Evolutionary conservation across 2,888 invertebrate genomes (phyloP).

Genomic region (Chloroclysta siterata): DNA sequence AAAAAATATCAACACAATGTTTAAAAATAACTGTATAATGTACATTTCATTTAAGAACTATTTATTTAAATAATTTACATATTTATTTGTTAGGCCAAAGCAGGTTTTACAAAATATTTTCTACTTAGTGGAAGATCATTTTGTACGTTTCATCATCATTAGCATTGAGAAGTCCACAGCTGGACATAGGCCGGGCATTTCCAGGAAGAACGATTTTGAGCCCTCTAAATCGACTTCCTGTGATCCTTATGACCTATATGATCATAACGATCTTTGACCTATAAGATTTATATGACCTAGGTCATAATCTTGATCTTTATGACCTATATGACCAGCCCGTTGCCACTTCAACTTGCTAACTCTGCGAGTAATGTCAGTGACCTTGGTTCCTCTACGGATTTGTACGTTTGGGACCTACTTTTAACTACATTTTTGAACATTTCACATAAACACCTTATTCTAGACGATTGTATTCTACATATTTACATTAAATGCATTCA

Average conservation of each 20-base stretch:
- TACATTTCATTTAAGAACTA: neutral
- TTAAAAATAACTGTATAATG: neutral
- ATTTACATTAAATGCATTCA: slow-evolving; percentile 49
- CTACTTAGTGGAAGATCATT: slow-evolving; percentile 28
- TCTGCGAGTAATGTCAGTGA: too few species aligned
- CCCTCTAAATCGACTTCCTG: neutral
- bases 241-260: too few species aligned
- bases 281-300: too few species aligned
- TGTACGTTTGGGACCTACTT: slow-evolving; percentile 23
- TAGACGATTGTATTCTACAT: slow-evolving; percentile 34
- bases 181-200: neutral
- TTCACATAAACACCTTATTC: slow-evolving; percentile 10
- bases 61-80: slow-evolving; percentile 6
- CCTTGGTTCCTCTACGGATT: neutral
- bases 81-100: slow-evolving; percentile 20
- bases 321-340: too few species aligned
- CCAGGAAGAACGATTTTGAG: neutral
- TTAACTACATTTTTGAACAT: slow-evolving; percentile 5
- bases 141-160: slow-evolving; percentile 27
- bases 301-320: too few species aligned
- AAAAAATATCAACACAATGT: too few species aligned
- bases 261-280: too few species aligned
- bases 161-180: neutral
- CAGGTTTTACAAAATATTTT: slow-evolving; percentile 11
- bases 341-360: too few species aligned